Base-by-base conservation (phyloP, 2,888 invertebrate genomes). In the Pseudoips prasinana region DNA sequence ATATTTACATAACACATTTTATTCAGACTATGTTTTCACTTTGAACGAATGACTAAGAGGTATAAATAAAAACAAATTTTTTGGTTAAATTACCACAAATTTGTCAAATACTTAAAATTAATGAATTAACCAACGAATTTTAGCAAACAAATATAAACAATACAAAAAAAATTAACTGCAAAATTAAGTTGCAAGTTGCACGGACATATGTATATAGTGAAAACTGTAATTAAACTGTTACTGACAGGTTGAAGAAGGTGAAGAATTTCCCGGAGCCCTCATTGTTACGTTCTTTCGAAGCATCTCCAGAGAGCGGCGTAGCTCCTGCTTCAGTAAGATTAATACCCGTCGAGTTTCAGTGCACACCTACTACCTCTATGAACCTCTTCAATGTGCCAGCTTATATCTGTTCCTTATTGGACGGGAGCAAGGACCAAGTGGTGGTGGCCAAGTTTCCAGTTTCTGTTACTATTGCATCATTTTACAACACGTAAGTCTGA, bases 381-480 rank as follows among this genome's bases (percentile, higher is more conserved):
- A 85, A 84, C 41, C 58, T 88, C 7, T 47, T 63, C 0, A 84
- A 86, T 39, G 80, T 81, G 7, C 87, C 88, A 0, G 83, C 72
- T 0, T 88, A 75, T 39, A 81, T 51, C 7, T 88, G 88, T 54
- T 78, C 83, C 0, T 58, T 88, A 41, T 51, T 88, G n/a, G 88
- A 88, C 28, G 82, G 79, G 31, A 85, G 73, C 42, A 83, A 77
- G 42, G 66, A 82, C 25, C 88, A 88, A 55, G 75, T 86, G 7
- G 78, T 88, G 2, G 87, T 88, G 1, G 88, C 88, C 1, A 82
- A 83, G 60, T 87, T 88, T 53, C 88, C 88, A 3, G 74, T 88
- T 5, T 76, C 74, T 40, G 60, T 85, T 10, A 77, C 81, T 1
- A 83, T 88, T 32, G 84, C 84, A 1, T 86, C 87, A 1, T 88